Evolutionary conservation across 2,113 vertebrate species (phyloP).

Genomic region (Poeciliopsis occidentalis): DNA sequence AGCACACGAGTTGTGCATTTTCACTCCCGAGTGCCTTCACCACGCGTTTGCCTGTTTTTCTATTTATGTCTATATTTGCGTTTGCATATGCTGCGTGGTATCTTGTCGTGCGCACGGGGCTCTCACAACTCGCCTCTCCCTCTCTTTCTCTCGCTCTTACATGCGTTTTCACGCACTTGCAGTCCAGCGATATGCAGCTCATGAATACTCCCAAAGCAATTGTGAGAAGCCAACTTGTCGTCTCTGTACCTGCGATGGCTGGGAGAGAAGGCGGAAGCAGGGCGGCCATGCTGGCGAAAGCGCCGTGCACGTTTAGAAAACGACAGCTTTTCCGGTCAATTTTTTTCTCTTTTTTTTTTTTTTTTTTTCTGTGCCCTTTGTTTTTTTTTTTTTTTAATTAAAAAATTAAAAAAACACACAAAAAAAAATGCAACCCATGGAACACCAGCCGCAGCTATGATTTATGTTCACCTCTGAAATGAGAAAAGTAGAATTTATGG

Average conservation of each 20-base stretch:
- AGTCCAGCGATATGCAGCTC: slow-evolving; percentile 48
- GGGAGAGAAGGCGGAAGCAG: slow-evolving; percentile 52
- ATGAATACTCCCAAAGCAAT: slow-evolving; percentile 61
- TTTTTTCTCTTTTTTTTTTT: slow-evolving; percentile 61
- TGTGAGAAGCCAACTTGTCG: slow-evolving; percentile 52
- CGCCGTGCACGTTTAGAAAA: slow-evolving; percentile 35
- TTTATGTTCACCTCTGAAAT: slow-evolving; percentile 78
- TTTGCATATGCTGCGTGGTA: slow-evolving; percentile 66
- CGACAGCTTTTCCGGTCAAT: slow-evolving; percentile 70
- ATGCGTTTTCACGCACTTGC: slow-evolving; percentile 18
- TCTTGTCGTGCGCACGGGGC: slow-evolving; percentile 45
- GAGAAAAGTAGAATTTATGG: slow-evolving; percentile 79
- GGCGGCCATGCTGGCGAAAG: slow-evolving; percentile 32
- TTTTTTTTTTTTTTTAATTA: slow-evolving; percentile 79
- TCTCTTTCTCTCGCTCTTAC: slow-evolving; percentile 18
- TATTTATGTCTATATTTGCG: slow-evolving; percentile 69
- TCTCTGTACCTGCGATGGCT: slow-evolving; percentile 43
- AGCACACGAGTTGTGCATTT: slow-evolving; percentile 28
- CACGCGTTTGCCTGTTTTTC: slow-evolving; percentile 41
- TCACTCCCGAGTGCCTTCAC: slow-evolving; percentile 9
- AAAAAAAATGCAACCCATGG: slow-evolving; percentile 69
- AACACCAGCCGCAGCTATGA: slow-evolving; percentile 65
- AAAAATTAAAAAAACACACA: slow-evolving; percentile 77
- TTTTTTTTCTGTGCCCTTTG: slow-evolving; percentile 17
- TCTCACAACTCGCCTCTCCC: slow-evolving; percentile 31